Conservation (phyloP, 2,797 vertebrate species). For the Phrynocephalus vlangalii region DNA sequence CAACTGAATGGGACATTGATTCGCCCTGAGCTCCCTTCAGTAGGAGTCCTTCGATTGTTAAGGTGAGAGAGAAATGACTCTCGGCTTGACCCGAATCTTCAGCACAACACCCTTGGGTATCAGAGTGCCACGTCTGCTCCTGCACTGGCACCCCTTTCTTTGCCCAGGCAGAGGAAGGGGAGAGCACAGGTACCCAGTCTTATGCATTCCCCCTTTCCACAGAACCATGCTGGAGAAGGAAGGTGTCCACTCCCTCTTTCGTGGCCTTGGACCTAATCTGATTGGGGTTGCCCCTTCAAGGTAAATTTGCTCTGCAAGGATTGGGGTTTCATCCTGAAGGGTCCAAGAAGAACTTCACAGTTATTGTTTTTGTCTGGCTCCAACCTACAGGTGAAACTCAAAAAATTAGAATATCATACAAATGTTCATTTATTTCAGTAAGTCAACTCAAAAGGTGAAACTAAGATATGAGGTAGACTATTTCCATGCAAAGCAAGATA, state of each 20-base stretch:
- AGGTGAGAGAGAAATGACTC: slow-evolving; percentile 58
- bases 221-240: slow-evolving; percentile 74
- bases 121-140: background rate
- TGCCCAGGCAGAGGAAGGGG: background rate
- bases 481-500: too few relatives aligned
- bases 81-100: too few relatives aligned
- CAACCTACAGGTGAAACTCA: too few relatives aligned
- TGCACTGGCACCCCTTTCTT: background rate
- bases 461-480: too few relatives aligned
- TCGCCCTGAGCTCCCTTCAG: slow-evolving; percentile 48
- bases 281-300: slow-evolving; percentile 74
- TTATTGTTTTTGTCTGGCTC: background rate
- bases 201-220: background rate
- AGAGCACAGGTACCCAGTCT: background rate
- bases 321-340: background rate
- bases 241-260: slow-evolving; percentile 68
- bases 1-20: slow-evolving; percentile 59
- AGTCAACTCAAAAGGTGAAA: too few relatives aligned
- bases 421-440: too few relatives aligned
- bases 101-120: background rate
- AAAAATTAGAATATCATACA: too few relatives aligned
- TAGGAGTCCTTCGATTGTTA: slow-evolving; percentile 66
- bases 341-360: background rate
- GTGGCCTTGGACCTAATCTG: slow-evolving; percentile 74
- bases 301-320: slow-evolving; percentile 45